phyloP scores from a whole-genome alignment of 2,797 vertebrate species.

The Phrynocephalus guinanensis region DNA sequence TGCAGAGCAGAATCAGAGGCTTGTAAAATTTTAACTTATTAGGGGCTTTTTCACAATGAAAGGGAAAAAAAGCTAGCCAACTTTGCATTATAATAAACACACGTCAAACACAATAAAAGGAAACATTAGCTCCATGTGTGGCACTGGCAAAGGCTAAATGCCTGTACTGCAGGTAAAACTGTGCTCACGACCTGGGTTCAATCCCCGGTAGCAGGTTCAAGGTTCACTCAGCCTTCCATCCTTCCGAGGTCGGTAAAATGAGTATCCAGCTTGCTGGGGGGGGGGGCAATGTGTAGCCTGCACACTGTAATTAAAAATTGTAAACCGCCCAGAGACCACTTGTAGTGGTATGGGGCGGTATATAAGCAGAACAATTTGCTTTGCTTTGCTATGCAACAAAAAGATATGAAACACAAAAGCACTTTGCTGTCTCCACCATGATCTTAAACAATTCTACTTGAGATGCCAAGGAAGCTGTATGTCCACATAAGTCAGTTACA shows the following conservation, averaged over 20 bases:
- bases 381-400: constrained; percentile 22
- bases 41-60: constrained; percentile 42
- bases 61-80: constrained; percentile 7
- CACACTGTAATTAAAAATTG: too few relatives aligned
- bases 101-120: constrained; percentile 12
- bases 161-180: too few relatives aligned
- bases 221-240: too few relatives aligned
- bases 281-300: too few relatives aligned
- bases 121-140: neutral
- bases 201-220: too few relatives aligned
- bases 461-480: constrained; percentile 26
- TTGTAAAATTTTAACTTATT: constrained; percentile 28
- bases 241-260: too few relatives aligned
- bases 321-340: too few relatives aligned
- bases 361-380: too few relatives aligned
- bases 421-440: constrained; percentile 38
- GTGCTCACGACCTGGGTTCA: too few relatives aligned
- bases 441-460: constrained; percentile 37
- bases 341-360: too few relatives aligned
- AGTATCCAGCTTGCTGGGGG: too few relatives aligned
- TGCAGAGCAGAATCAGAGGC: constrained; percentile 17
- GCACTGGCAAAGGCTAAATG: neutral
- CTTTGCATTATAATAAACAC: constrained; percentile 32
- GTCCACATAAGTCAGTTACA: neutral
- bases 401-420: constrained; percentile 31